Evolutionary conservation across 2,113 vertebrate species (phyloP), one percentile per base, ranked within the genome.

Genomic region (Merops nubicus): DNA sequence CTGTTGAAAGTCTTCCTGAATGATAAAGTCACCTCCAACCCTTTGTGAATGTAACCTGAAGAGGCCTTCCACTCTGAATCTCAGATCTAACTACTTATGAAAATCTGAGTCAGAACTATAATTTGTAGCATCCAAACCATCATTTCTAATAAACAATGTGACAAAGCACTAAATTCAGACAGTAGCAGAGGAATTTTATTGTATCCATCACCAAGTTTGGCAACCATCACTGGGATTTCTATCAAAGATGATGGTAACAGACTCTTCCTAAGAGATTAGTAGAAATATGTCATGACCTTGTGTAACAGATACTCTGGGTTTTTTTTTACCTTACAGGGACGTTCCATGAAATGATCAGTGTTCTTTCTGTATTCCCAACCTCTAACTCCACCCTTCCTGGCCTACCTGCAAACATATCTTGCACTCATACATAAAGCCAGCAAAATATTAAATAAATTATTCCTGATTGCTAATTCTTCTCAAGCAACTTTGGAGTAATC

Each of bases 11-110:
- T 48, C 21, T 85, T 91, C 12, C 51, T 56, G 23, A 40, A 53
- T 34, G 0, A 19, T 56, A 64, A 31, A 9, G 11, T 9, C 4
- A 36, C 2, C 47, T 38, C 3, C 29, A 38, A 22, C 7, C 1
- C 3, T 48, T 80, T 53, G 16, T 65, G 17, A 86, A 63, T 78
- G 19, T 42, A 38, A 50, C 13, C 3, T 78, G 54, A 85, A 64
- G 15, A 45, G 23, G 1, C 16, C 13, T 62, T 62, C 59, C 36
- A 23, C 38, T 62, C 5, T 36, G 36, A 68, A 68, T 68, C 5
- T 69, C 33, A 60, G 5, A 31, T 51, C 18, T 88, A 83, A 28
- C 48, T 76, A 6, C 11, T 68, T 69, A 64, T 14, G 15, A 85
- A 91, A 82, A 88, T 54, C 19, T 79, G 60, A 82, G 68, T 62